Evolutionary conservation across 2,888 invertebrate genomes (phyloP).

Genomic region (Lomographa bimaculata): DNA sequence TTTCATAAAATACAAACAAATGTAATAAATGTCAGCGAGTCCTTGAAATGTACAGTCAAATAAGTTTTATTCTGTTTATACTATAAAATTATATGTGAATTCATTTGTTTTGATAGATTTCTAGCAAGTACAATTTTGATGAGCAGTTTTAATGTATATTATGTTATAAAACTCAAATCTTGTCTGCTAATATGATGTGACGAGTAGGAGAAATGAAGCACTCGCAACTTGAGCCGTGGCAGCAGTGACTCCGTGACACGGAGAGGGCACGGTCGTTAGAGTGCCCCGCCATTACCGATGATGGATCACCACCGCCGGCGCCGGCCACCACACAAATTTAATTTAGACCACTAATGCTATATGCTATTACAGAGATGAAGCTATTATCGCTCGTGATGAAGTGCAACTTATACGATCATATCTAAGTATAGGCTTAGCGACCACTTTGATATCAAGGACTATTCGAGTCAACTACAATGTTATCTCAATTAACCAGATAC

Average conservation of each 20-base stretch:
- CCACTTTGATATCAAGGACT: too few species aligned
- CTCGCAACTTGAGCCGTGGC: too few species aligned
- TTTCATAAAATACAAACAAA: too few species aligned
- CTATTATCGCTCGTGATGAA: conserved; percentile 40
- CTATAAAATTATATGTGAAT: too few species aligned
- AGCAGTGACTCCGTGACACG: conserved; percentile 4
- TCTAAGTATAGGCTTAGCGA: too few species aligned
- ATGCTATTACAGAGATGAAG: conserved; percentile 52
- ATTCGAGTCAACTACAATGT: conserved; percentile 4
- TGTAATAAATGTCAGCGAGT: too few species aligned
- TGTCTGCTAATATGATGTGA: conserved; percentile 2
- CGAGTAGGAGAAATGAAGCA: conserved; percentile 7
- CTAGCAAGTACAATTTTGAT: too few species aligned
- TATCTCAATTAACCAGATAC: conserved; percentile 1
- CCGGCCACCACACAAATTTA: conserved; percentile 74
- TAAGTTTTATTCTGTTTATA: too few species aligned
- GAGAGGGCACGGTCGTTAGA: conserved; percentile 56
- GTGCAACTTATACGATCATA: conserved; percentile 16
- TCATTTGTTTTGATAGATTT: too few species aligned
- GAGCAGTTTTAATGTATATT: too few species aligned
- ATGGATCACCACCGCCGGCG: conserved; percentile 73
- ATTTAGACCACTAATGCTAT: conserved; percentile 73
- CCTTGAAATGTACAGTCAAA: too few species aligned
- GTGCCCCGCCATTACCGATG: conserved; percentile 71
- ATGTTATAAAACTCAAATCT: conserved; percentile 9